A percentile compares a stretch with the other conserved stretches of the same genome.
phyloP scores from a whole-genome alignment of 1,140 invertebrate species.

The Drosophila nigromelanica region DNA sequence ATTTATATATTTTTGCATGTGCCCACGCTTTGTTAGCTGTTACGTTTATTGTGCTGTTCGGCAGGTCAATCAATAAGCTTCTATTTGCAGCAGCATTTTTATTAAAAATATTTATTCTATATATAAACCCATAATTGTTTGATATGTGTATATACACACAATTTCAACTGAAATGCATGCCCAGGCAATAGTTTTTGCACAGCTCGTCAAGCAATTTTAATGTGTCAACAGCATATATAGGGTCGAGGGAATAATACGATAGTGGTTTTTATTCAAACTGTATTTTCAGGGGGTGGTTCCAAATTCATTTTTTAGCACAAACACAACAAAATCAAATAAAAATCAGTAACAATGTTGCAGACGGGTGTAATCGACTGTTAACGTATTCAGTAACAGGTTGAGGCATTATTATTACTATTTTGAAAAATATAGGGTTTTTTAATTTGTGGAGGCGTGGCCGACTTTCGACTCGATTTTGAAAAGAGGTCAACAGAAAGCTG shows the following conservation, averaged over 20 bases:
- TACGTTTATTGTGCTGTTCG: constrained; percentile 27
- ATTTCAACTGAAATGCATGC: background rate
- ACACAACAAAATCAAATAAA: background rate
- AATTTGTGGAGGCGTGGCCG: too few species aligned
- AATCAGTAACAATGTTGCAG: too few species aligned
- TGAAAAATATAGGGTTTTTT: too few species aligned
- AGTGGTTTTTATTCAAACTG: too few species aligned
- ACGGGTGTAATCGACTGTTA: too few species aligned
- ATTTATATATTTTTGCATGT: constrained; percentile 12
- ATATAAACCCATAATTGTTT: constrained; percentile 1
- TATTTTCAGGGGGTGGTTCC: background rate
- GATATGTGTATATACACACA: background rate
- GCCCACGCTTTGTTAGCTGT: constrained; percentile 21
- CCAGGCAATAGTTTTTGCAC: constrained; percentile 17
- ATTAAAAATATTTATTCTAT: constrained; percentile 14
- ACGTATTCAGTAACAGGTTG: too few species aligned
- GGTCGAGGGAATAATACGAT: constrained; percentile 1
- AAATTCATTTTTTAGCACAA: too few species aligned
- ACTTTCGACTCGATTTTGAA: too few species aligned
- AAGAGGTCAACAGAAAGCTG: too few species aligned
- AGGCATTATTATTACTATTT: too few species aligned
- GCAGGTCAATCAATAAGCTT: constrained; percentile 29
- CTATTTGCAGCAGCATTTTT: constrained; percentile 26
- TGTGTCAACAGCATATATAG: constrained; percentile 27
- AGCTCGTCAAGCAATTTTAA: constrained; percentile 22